Evolutionary conservation across 2,888 invertebrate genomes (phyloP).

Genomic region (Buathra laborator): DNA sequence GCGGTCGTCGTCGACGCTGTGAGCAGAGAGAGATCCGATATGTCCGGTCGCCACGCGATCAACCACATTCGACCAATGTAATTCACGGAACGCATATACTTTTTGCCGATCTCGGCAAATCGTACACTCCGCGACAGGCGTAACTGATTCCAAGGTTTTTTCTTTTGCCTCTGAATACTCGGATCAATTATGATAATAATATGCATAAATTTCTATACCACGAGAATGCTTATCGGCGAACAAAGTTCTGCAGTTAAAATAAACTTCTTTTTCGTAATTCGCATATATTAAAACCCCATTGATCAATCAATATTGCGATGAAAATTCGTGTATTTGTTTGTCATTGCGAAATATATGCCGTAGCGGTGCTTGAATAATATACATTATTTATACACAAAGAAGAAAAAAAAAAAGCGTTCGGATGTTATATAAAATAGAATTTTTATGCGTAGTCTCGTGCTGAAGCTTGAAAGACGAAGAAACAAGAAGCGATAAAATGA

Average conservation of each 20-base stretch:
- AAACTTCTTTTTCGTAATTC: neutral
- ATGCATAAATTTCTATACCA: neutral
- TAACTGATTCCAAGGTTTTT: constrained; percentile 40
- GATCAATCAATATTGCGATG: neutral
- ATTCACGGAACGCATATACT: constrained; percentile 14
- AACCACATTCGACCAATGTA: constrained; percentile 45
- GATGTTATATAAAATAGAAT: constrained; percentile 4
- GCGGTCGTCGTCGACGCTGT: constrained; percentile 41
- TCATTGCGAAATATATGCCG: no score
- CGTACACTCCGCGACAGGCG: constrained; percentile 28
- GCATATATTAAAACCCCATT: neutral
- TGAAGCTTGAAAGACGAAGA: neutral
- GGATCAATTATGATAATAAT: constrained; percentile 26
- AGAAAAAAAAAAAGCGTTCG: neutral
- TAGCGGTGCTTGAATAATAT: no score
- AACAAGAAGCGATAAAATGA: neutral
- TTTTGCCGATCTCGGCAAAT: constrained; percentile 14
- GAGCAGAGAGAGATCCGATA: constrained; percentile 70
- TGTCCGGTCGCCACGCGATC: constrained; percentile 78
- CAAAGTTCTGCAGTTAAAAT: neutral
- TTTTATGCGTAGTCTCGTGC: neutral
- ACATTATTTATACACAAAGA: neutral
- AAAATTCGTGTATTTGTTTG: neutral
- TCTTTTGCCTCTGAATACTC: constrained; percentile 3
- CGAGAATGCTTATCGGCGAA: neutral